Conservation (phyloP, 2,888 invertebrate genomes). For the Nesidiocoris tenuis region DNA sequence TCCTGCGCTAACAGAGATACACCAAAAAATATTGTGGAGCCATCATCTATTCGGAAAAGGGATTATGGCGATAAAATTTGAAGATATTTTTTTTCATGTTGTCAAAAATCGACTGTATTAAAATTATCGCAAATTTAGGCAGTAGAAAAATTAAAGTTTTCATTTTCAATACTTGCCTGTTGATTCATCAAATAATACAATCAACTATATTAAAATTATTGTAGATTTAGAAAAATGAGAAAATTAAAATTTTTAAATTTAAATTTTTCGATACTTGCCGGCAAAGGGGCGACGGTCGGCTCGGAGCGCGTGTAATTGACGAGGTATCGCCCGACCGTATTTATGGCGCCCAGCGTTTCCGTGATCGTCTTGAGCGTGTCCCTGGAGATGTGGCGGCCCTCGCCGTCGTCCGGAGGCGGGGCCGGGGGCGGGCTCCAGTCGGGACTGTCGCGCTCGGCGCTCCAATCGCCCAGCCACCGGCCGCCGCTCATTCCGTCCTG, state of each 20-base stretch:
- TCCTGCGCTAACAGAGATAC: slow-evolving; percentile 40
- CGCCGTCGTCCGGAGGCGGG: slow-evolving; percentile 14
- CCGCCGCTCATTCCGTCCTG: slow-evolving; percentile 17
- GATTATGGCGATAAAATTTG: too few relatives aligned
- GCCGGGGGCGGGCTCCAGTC: slow-evolving; percentile 21
- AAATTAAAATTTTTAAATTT: too few relatives aligned
- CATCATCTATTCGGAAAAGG: too few relatives aligned
- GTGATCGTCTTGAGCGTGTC: slow-evolving; percentile 58
- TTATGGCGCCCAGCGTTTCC: slow-evolving; percentile 73
- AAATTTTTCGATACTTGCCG: too few relatives aligned
- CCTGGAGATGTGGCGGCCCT: slow-evolving; percentile 49
- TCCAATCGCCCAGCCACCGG: slow-evolving; percentile 2
- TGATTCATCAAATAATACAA: too few relatives aligned
- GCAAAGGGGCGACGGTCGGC: slow-evolving; percentile 51
- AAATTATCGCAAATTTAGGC: too few relatives aligned
- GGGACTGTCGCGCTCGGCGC: background rate
- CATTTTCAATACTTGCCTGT: too few relatives aligned
- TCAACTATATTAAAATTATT: too few relatives aligned
- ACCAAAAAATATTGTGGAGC: background rate
- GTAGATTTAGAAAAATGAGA: too few relatives aligned
- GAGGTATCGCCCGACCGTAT: slow-evolving; percentile 80
- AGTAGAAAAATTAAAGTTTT: too few relatives aligned
- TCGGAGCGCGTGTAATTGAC: slow-evolving; percentile 71
- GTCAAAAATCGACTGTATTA: too few relatives aligned
- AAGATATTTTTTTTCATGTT: too few relatives aligned